Evolutionary conservation across 2,113 vertebrate genomes (phyloP).

Genomic region (Antigone vipio): DNA sequence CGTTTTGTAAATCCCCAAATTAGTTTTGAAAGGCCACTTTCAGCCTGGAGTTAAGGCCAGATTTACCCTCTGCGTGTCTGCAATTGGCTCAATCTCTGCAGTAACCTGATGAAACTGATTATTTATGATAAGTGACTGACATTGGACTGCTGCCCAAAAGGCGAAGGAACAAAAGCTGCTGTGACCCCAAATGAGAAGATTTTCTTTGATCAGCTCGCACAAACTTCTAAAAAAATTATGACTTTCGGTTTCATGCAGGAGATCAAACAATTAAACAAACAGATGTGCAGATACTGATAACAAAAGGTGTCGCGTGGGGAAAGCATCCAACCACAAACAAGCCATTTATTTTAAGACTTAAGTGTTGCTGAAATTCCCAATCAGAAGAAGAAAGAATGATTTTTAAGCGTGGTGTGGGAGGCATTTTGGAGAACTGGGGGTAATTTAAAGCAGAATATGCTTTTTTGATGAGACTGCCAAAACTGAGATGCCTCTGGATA

Average conservation of each 20-base stretch:
- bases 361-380: constrained; percentile 59
- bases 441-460: constrained; percentile 70
- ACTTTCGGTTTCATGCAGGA: not conserved
- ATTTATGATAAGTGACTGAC: constrained; percentile 68
- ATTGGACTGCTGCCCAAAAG: constrained; percentile 47
- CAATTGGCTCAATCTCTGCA: constrained; percentile 36
- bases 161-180: constrained; percentile 20
- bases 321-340: constrained; percentile 64
- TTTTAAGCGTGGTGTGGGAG: constrained; percentile 58
- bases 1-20: constrained; percentile 61
- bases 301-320: constrained; percentile 25
- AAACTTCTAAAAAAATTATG: constrained; percentile 17
- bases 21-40: constrained; percentile 70
- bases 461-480: constrained; percentile 73
- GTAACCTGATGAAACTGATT: constrained; percentile 64
- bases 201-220: constrained; percentile 27
- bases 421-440: constrained; percentile 51
- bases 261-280: constrained; percentile 60
- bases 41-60: constrained; percentile 71
- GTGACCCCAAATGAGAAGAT: constrained; percentile 42
- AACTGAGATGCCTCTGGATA: constrained; percentile 57
- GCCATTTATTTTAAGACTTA: constrained; percentile 68
- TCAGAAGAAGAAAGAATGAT: constrained; percentile 63
- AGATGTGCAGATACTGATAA: constrained; percentile 63
- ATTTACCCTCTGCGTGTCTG: constrained; percentile 37